Evolutionary conservation across 1,140 invertebrate species (phyloP), one percentile per base, ranked within the genome.

Genomic region (Aplysia californica): DNA sequence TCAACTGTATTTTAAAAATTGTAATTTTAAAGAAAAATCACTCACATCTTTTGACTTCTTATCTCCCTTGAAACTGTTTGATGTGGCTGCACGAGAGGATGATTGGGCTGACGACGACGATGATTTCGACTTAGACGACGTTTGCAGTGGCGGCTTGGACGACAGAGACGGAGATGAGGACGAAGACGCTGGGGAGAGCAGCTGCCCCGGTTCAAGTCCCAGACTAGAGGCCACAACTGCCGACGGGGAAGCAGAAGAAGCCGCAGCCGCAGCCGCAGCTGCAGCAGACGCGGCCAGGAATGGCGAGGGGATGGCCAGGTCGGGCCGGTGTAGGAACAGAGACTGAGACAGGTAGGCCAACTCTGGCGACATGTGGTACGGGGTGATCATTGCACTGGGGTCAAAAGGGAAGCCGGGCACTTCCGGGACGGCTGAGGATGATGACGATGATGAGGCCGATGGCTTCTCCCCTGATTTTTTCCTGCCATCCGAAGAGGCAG

Each of bases 41-140:
- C 38, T 75, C 67, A 36, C 59, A 31, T 58, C 64, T 77, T 50
- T 72, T 59, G n/a, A 41, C 64, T 56, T 69, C 58, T 29, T 67
- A 38, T 41, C 68, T 78, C 10, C 66, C 23, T 71, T 79, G 10
- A 68, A 70, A n/a, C 71, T 76, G n/a, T 79, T 77, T 72, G 74
- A 69, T 71, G 66, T 68, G 50, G 76, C 77, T 29, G 66, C 68
- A 21, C 20, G 70, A 31, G 70, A 72, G 26, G 80, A 70, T 58
- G 81, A 77, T 55, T n/a, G n/a, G n/a, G 73, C 75, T 65, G 77
- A 72, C 58, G 65, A 67, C 6, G 77, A 78, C 44, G 64, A 66
- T 29, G 33, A 38, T 44, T 66, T 64, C 50, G 68, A n/a, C n/a
- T n/a, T n/a, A n/a, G n/a, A n/a, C n/a, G n/a, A n/a, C n/a, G n/a